Evolutionary conservation across 2,797 vertebrate species (phyloP).

Genomic region (Neosilurus mollespiculum): DNA sequence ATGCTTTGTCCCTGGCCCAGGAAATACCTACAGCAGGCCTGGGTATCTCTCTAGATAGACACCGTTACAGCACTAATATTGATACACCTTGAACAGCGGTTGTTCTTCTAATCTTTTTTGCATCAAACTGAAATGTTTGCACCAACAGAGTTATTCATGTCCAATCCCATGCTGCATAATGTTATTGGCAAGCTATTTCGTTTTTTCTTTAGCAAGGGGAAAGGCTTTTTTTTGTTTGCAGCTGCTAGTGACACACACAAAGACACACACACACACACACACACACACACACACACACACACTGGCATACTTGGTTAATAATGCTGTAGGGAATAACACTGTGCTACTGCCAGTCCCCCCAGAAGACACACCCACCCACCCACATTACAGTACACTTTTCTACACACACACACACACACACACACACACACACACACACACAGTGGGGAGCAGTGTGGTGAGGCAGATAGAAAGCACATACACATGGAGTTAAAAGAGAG

Average conservation of each 20-base stretch:
- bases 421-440: neutral
- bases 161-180: slow-evolving; percentile 49
- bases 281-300: neutral
- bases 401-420: neutral
- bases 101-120: slow-evolving; percentile 29
- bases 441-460: neutral
- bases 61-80: neutral
- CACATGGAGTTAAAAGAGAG: slow-evolving; percentile 5
- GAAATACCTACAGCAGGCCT: neutral
- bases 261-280: slow-evolving; percentile 20
- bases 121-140: slow-evolving; percentile 55
- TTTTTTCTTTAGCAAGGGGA: slow-evolving; percentile 18
- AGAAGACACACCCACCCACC: neutral
- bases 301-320: slow-evolving; percentile 42
- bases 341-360: slow-evolving; percentile 7
- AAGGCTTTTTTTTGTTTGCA: slow-evolving; percentile 47
- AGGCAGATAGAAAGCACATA: neutral
- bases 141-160: slow-evolving; percentile 55
- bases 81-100: neutral
- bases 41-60: neutral
- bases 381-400: too few relatives aligned
- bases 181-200: slow-evolving; percentile 40
- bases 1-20: neutral
- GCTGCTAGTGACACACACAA: slow-evolving; percentile 9
- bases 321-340: slow-evolving; percentile 49